Percentiles rank a stretch among this genome's conserved stretches.
phyloP scores from a whole-genome alignment of 2,113 vertebrate species.

The Peromyscus polionotus region DNA sequence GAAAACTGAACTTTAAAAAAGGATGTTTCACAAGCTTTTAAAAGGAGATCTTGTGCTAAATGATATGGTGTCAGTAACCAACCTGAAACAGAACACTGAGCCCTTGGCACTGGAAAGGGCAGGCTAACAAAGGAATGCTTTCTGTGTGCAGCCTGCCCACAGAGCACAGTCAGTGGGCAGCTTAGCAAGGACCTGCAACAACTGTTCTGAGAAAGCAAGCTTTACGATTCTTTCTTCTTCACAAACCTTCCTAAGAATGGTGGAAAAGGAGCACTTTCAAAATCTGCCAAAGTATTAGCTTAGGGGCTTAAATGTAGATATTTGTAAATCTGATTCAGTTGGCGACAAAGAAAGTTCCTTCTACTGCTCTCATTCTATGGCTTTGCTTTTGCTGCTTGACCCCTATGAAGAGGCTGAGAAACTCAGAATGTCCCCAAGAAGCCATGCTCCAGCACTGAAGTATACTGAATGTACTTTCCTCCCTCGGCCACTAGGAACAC shows the following conservation, averaged over 20 bases:
- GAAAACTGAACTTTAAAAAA: constrained; percentile 63
- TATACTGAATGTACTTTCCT: neutral
- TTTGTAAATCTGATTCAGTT: constrained; percentile 50
- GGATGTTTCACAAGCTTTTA: constrained; percentile 28
- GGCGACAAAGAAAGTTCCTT: constrained; percentile 50
- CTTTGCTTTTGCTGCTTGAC: neutral
- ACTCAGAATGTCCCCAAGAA: neutral
- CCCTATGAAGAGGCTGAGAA: constrained; percentile 13
- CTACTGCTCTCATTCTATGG: neutral
- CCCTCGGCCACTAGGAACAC: neutral
- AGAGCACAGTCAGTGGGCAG: neutral
- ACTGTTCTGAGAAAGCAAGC: constrained; percentile 35
- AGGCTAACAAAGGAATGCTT: constrained; percentile 21
- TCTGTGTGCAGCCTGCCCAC: neutral
- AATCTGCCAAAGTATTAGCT: constrained; percentile 56
- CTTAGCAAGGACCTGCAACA: neutral
- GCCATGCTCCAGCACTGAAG: neutral
- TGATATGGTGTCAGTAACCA: neutral
- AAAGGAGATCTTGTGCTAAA: constrained; percentile 47
- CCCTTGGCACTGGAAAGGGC: neutral
- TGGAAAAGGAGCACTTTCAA: constrained; percentile 57
- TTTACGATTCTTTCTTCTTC: constrained; percentile 61
- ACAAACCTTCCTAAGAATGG: constrained; percentile 29
- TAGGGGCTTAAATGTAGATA: constrained; percentile 53
- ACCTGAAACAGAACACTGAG: neutral